phyloP scores from a whole-genome alignment of 2,888 invertebrate species.

The Hermaeophaga mercurialis region DNA sequence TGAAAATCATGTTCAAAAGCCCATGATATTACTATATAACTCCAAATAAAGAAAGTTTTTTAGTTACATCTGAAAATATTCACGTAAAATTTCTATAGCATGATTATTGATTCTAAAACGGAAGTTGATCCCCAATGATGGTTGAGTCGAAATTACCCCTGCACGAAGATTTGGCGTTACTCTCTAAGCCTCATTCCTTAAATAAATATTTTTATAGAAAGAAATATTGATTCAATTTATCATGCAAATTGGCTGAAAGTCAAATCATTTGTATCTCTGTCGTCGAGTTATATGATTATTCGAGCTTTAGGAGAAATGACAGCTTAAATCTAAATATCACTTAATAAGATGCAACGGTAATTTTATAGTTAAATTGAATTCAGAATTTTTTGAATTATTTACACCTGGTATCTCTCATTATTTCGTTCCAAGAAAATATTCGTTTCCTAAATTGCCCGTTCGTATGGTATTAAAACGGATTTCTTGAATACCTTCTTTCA shows the following conservation, averaged over 20 bases:
- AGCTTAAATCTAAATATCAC: slow-evolving; percentile 54
- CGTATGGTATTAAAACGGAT: background rate
- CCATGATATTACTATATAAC: too few relatives aligned
- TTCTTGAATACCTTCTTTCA: background rate
- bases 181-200: slow-evolving; percentile 46
- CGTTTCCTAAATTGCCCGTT: background rate
- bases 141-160: slow-evolving; percentile 7
- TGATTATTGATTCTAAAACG: background rate
- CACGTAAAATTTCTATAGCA: too few relatives aligned
- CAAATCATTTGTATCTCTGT: slow-evolving; percentile 58
- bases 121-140: background rate
- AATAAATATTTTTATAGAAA: slow-evolving; percentile 60
- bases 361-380: slow-evolving; percentile 49
- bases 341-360: slow-evolving; percentile 53
- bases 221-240: slow-evolving; percentile 59
- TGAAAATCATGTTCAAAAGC: too few relatives aligned
- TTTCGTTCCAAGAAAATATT: background rate
- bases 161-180: slow-evolving; percentile 16
- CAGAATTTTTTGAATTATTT: slow-evolving; percentile 34
- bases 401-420: slow-evolving; percentile 39
- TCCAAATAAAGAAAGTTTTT: too few relatives aligned
- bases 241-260: slow-evolving; percentile 59
- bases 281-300: slow-evolving; percentile 58
- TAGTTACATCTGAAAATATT: too few relatives aligned
- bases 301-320: slow-evolving; percentile 51